phyloP scores from a whole-genome alignment of 2,113 vertebrate genomes.

The Leptodactylus fuscus region DNA sequence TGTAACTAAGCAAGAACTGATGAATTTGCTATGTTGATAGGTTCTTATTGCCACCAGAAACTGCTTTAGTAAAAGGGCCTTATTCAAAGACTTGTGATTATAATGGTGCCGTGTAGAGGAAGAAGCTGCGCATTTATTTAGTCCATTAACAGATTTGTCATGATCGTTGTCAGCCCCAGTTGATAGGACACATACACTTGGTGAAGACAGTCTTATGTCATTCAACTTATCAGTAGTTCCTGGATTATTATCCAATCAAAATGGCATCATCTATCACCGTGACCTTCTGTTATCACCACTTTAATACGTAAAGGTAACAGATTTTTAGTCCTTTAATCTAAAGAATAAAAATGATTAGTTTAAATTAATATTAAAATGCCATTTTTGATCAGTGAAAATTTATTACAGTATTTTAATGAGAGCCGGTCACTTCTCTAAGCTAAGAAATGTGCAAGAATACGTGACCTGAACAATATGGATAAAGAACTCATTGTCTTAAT shows the following conservation, averaged over 20 bases:
- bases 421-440: constrained; percentile 11
- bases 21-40: no score
- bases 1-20: no score
- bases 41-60: no score
- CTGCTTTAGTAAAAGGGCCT: no score
- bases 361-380: constrained; percentile 3
- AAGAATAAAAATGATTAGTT: neutral
- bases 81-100: no score
- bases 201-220: neutral
- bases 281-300: neutral
- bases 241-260: neutral
- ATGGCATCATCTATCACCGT: neutral
- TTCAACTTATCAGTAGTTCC: neutral
- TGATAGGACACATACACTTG: neutral
- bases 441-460: constrained; percentile 12
- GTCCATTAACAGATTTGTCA: no score
- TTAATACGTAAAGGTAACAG: neutral
- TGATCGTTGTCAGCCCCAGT: no score
- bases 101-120: no score
- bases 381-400: neutral
- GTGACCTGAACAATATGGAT: constrained; percentile 15
- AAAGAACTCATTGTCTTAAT: constrained; percentile 38
- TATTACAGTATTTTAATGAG: neutral
- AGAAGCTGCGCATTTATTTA: no score
- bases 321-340: neutral